phyloP scores from a whole-genome alignment of 1,140 invertebrate species.

The Aphidius ervi region DNA sequence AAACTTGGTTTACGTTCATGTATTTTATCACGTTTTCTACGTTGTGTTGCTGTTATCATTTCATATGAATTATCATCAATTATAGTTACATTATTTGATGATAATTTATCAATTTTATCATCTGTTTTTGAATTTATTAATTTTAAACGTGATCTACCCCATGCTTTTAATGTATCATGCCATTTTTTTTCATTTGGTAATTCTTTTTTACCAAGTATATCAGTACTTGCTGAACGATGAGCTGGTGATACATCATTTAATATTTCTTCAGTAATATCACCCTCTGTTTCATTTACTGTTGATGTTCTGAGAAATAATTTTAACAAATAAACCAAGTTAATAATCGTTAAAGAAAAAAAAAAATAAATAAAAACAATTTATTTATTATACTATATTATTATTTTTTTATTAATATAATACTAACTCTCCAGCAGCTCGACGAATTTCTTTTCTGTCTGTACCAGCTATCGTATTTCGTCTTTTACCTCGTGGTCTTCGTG shows the following conservation, averaged over 20 bases:
- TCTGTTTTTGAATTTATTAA: slow-evolving; percentile 62
- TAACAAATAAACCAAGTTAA: too few relatives aligned
- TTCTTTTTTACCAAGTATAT: slow-evolving; percentile 52
- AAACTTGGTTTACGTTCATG: slow-evolving; percentile 73
- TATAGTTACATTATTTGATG: background rate
- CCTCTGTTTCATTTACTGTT: slow-evolving; percentile 56
- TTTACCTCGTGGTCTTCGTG: slow-evolving; percentile 71
- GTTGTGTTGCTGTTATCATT: slow-evolving; percentile 57
- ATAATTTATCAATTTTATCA: slow-evolving; percentile 13
- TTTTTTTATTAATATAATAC: slow-evolving; percentile 37
- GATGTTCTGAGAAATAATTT: slow-evolving; percentile 51
- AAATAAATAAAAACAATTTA: background rate
- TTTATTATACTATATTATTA: too few relatives aligned
- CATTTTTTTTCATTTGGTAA: slow-evolving; percentile 64
- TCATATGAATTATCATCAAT: slow-evolving; percentile 32
- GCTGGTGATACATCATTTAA: slow-evolving; percentile 52
- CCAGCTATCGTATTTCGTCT: slow-evolving; percentile 86
- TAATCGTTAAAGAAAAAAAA: too few relatives aligned
- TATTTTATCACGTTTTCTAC: slow-evolving; percentile 53
- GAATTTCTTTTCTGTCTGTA: slow-evolving; percentile 81
- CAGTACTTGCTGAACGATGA: slow-evolving; percentile 64
- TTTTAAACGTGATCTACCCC: slow-evolving; percentile 73
- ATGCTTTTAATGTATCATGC: slow-evolving; percentile 75
- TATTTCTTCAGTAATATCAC: background rate
- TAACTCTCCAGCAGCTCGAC: slow-evolving; percentile 73